Base-by-base conservation (phyloP, 2,888 invertebrate genomes). In the Dasypogon diadema region DNA sequence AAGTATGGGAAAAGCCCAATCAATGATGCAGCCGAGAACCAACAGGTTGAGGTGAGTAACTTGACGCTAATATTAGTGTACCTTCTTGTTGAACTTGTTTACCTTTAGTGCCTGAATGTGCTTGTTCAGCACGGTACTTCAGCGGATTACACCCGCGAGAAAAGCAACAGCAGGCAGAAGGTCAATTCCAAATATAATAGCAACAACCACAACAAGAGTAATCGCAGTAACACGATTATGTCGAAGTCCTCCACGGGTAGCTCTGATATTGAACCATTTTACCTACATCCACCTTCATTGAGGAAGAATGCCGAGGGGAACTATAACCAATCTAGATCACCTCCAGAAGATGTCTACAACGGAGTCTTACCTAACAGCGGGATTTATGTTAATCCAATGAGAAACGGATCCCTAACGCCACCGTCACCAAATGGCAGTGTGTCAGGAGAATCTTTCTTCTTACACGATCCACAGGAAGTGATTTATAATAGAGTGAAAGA, bases 21-120 rank as follows among this genome's bases (percentile, higher is more conserved):
- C 79, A 95, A 96, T 83, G 95, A 95, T 84, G 96, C 96, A 0
- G 95, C 95, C 6, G 95, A 96, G 83, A 94, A 95, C 83, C 94
- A 95, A 83, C 95, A 96, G 83, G 91, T 93, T 79, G 94, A 96
- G 91, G 95, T 95, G 84, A 60, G 42, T 21, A 42, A n/a, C 22
- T 58, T 70, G 46, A 26, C 37, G 48, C 0, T 60, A 18, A 58
- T 58, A 8, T 58, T 14, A n/a, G 10, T 56, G 18, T 48, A 79
- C 55, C 5, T 46, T 65, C 2, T 46, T 3, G 8, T 72, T 30
- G 14, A 76, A 78, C 46, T 54, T 76, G 55, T 48, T 74, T 21
- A 60, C 68, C 55, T 76, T 37, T 79, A 95, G 95, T 94, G 94
- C 84, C 86, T 95, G 77, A 93, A 93, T 82, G 90, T 94, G 77